Conservation (phyloP, 2,797 vertebrate species). For the Graptemys geographica region DNA sequence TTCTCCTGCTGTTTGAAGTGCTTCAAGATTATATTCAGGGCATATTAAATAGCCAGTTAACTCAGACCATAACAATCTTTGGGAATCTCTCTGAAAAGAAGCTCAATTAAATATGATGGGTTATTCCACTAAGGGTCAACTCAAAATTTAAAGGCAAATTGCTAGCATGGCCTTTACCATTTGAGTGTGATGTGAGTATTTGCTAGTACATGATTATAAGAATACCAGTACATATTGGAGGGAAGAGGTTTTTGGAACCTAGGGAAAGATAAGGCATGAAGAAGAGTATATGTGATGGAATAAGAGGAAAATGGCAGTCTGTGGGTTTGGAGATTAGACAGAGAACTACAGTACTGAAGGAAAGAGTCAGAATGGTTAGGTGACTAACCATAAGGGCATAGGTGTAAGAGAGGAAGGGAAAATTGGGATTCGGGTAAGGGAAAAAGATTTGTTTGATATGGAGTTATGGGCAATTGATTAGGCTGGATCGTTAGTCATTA, state of each 20-base stretch:
- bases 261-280: not conserved
- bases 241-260: not conserved
- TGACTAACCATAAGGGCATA: not conserved
- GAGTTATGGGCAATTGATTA: not conserved
- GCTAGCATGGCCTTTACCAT: not conserved
- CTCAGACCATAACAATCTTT: not conserved
- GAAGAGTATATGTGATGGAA: not conserved
- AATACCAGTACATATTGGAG: not conserved
- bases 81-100: not conserved
- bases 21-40: slow-evolving; percentile 17
- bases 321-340: not conserved
- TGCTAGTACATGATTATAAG: not conserved
- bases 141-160: not conserved
- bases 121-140: not conserved
- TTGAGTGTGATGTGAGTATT: not conserved
- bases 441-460: not conserved
- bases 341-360: not conserved
- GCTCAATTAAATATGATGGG: not conserved
- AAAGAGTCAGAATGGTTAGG: not conserved
- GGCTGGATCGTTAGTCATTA: not conserved
- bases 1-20: slow-evolving; percentile 27
- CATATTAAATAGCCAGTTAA: slow-evolving; percentile 15
- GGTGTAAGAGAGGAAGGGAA: not conserved
- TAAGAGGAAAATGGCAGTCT: not conserved
- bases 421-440: not conserved